Conservation (phyloP, 2,113 vertebrate genomes). For the Girardinichthys multiradiatus region DNA sequence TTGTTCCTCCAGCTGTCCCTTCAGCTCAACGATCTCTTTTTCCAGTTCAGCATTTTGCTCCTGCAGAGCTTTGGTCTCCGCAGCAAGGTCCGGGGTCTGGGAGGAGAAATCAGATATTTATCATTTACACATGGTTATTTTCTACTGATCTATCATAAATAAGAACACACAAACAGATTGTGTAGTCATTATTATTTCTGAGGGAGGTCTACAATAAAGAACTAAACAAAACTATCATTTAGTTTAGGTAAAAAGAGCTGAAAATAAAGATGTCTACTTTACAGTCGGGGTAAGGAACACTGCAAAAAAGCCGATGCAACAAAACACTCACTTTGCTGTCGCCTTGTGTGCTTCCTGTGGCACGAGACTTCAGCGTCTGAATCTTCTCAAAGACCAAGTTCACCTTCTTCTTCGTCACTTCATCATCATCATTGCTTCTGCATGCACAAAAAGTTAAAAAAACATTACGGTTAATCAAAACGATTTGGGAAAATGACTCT, state of each 20-base stretch:
- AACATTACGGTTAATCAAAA: slow-evolving; percentile 3
- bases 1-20: slow-evolving; percentile 86
- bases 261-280: background rate
- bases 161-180: background rate
- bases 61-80: slow-evolving; percentile 85
- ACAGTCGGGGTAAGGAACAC: background rate
- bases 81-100: slow-evolving; percentile 80
- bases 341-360: slow-evolving; percentile 82
- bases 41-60: slow-evolving; percentile 88
- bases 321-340: slow-evolving; percentile 75
- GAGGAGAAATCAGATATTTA: slow-evolving; percentile 22
- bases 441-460: slow-evolving; percentile 39
- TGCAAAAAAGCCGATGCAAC: background rate
- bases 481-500: slow-evolving; percentile 11
- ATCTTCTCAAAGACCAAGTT: slow-evolving; percentile 99
- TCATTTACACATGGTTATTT: background rate
- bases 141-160: slow-evolving; percentile 1
- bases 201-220: background rate
- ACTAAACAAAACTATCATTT: background rate
- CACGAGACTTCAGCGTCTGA: slow-evolving; percentile 95
- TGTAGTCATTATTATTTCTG: background rate
- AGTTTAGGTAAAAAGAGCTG: background rate
- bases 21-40: slow-evolving; percentile 83
- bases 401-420: slow-evolving; percentile 94
- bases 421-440: slow-evolving; percentile 92